Evolutionary conservation across 2,888 invertebrate genomes (phyloP).

Genomic region (Gasteruption jaculator): DNA sequence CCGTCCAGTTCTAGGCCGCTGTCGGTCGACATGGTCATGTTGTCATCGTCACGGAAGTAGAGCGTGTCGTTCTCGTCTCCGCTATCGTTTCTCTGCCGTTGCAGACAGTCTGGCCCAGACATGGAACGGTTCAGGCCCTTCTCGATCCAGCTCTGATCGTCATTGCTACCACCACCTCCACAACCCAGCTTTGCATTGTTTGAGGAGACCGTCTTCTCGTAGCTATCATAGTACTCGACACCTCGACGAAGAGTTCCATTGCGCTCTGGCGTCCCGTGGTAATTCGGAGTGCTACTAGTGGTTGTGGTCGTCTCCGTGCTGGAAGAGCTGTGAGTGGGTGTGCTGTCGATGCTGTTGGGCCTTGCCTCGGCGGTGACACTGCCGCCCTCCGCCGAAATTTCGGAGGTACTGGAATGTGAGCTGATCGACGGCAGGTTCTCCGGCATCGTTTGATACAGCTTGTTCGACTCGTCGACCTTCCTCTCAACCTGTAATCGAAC

Average conservation of each 20-base stretch:
- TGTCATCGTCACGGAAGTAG: slow-evolving; percentile 47
- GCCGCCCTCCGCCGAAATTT: slow-evolving; percentile 28
- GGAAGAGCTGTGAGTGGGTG: slow-evolving; percentile 48
- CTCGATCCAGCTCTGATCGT: slow-evolving; percentile 55
- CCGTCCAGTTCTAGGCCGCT: slow-evolving; percentile 53
- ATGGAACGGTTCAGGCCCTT: slow-evolving; percentile 56
- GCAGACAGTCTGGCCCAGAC: slow-evolving; percentile 59
- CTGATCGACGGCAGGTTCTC: slow-evolving; percentile 58
- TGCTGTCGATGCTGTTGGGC: slow-evolving; percentile 39
- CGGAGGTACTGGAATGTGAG: slow-evolving; percentile 46
- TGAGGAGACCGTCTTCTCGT: slow-evolving; percentile 44
- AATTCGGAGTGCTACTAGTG: slow-evolving; percentile 47
- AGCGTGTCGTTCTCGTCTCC: slow-evolving; percentile 47
- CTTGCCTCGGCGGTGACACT: slow-evolving; percentile 32
- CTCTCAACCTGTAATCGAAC: slow-evolving; percentile 65
- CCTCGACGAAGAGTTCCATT: slow-evolving; percentile 47
- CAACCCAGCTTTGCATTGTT: slow-evolving; percentile 47
- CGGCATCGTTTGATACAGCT: slow-evolving; percentile 70
- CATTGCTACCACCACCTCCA: too few species aligned
- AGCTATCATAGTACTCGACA: slow-evolving; percentile 48
- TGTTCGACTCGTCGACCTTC: slow-evolving; percentile 60
- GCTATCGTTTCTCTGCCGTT: slow-evolving; percentile 51
- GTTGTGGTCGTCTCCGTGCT: too few species aligned
- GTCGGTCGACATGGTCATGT: slow-evolving; percentile 49
- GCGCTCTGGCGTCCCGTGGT: slow-evolving; percentile 42